Conservation (phyloP, 2,797 vertebrate genomes). For the Acestrorhynchus altus region DNA sequence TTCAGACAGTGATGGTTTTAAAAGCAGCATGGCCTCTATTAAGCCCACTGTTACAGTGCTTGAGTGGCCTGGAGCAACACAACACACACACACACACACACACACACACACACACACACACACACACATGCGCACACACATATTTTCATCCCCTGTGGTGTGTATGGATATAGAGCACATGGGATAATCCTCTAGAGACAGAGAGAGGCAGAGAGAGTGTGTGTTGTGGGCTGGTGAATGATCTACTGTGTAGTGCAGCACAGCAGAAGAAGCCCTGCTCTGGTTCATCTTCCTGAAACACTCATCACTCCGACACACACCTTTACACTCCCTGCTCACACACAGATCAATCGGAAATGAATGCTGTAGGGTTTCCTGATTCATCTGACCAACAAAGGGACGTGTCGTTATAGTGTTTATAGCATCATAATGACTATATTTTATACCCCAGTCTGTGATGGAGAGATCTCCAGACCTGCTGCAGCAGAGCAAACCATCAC, state of each 20-base stretch:
- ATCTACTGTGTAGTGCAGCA: neutral
- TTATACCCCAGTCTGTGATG: too few relatives aligned
- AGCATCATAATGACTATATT: too few relatives aligned
- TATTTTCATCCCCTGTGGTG: conserved; percentile 3
- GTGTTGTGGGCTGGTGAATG: neutral
- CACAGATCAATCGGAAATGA: neutral
- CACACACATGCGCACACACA: conserved; percentile 26
- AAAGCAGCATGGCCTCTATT: conserved; percentile 41
- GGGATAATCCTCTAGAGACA: conserved; percentile 1
- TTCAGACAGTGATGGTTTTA: conserved; percentile 45
- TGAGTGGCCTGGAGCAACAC: conserved; percentile 30
- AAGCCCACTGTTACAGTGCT: conserved; percentile 36
- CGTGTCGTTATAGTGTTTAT: too few relatives aligned
- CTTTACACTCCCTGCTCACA: neutral
- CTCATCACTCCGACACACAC: neutral
- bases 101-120: conserved; percentile 23
- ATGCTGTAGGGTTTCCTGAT: neutral
- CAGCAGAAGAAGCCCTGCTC: neutral
- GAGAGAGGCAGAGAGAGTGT: neutral
- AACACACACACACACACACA: conserved; percentile 27
- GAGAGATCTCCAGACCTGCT: too few relatives aligned
- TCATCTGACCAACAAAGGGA: too few relatives aligned
- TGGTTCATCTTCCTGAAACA: neutral
- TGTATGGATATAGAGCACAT: neutral
- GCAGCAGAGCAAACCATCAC: too few relatives aligned